Evolutionary conservation across 2,888 invertebrate genomes (phyloP), one percentile per base, ranked within the genome.

Genomic region (Brachyptera putata): DNA sequence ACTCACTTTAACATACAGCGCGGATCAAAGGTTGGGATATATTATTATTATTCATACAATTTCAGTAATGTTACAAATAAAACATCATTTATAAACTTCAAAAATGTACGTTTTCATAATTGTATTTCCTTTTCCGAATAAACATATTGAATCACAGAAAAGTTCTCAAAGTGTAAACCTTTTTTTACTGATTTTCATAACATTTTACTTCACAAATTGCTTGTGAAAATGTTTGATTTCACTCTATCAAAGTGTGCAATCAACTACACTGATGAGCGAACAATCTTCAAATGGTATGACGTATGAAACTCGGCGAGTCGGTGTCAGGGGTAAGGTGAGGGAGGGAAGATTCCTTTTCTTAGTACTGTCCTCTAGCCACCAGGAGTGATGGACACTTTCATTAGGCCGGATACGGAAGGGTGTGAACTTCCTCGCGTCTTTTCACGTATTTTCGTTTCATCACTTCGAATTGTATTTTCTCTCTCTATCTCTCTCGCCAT

Each of bases 401-500:
- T 53, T 53, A 53, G 36, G 36, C 53, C 30, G 53, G 53, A 53
- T 53, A 53, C 53, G 53, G 53, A 53, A 53, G 53, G 53, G 53
- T 53, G 53, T 53, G 30, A 53, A 53, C 53, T 16, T 53, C 53
- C 53, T 30, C 53, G 14, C 37, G 53, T n/a, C 43, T 43, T 43
- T 43, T 43, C 43, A 11, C 49, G 11, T 9, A 18, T 34, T 53
- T 53, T 34, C 16, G 53, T 18, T 30, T 34, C 53, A 46, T 24
- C 24, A 21, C 46, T 4, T 46, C 36, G 53, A 21, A 36, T 36
- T 36, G 16, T 43, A 4, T 11, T 30, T 30, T 30, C 30, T 30
- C 30, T 5, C 11, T 30, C 30, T 5, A 11, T 11, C 11, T 30
- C 11, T 30, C 24, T 46, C 22, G 7, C 46, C 46, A 46, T 46